phyloP scores from a whole-genome alignment of 2,797 vertebrate species.

The Urophycis tenuis region DNA sequence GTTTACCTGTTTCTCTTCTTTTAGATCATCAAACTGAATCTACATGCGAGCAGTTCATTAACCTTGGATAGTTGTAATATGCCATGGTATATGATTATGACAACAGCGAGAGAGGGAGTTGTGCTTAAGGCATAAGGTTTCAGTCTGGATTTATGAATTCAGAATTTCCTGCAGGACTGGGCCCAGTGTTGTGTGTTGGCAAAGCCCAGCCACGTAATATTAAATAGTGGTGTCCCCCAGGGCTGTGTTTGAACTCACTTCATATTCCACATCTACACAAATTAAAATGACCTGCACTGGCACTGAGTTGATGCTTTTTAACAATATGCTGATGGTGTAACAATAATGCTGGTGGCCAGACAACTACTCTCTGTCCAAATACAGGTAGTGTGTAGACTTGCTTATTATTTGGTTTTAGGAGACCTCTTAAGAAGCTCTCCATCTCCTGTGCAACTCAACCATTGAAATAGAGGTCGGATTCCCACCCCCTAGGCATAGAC shows the following conservation, averaged over 20 bases:
- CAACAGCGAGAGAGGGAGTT: background rate
- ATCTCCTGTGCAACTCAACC: background rate
- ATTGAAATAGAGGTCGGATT: constrained; percentile 9
- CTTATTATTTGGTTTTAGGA: background rate
- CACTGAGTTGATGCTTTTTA: background rate
- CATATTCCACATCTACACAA: background rate
- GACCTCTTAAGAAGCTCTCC: background rate
- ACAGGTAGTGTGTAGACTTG: background rate
- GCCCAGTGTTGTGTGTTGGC: background rate
- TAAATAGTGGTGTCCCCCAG: background rate
- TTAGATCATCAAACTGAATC: background rate
- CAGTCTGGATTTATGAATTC: background rate
- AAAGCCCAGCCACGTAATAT: background rate
- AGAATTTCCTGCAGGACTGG: background rate
- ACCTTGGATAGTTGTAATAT: background rate
- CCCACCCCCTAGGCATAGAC: background rate
- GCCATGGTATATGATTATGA: background rate
- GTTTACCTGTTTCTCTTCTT: constrained; percentile 1
- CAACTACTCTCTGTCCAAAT: background rate
- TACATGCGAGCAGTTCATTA: background rate
- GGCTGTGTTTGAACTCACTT: background rate
- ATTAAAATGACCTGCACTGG: background rate
- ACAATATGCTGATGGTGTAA: too few relatives aligned
- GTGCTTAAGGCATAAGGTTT: background rate
- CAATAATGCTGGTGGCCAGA: too few relatives aligned